Evolutionary conservation across 2,797 vertebrate genomes (phyloP), one percentile per base, ranked within the genome.

Genomic region (Siniperca scherzeri): DNA sequence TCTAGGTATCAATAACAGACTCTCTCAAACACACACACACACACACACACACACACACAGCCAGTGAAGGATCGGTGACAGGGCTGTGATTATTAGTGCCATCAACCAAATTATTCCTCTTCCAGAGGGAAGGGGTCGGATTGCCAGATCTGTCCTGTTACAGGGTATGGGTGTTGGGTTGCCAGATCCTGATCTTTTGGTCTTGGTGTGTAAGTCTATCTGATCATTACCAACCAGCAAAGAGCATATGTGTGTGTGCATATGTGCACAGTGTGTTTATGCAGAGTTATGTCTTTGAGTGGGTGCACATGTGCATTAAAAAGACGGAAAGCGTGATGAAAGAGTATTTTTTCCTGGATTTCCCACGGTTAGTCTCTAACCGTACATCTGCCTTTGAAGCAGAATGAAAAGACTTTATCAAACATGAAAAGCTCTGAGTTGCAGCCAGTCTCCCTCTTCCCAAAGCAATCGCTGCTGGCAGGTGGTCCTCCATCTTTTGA

Each of bases 31-130:
- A 69, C 72, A 80, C 78, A 90, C 70, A 80, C 78, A 90, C 70
- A 44, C 40, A 81, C 75, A 59, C 57, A 74, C 68, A 68, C 64
- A 69, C 72, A 80, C 78, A 90, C 70, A 77, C 5, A 83, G 75
- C 61, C 75, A 82, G 75, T 14, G 55, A 81, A 57, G 91, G 93
- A 95, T 94, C 92, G 1, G 85, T 94, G 88, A 93, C 94, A 93
- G 81, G 84, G 88, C 92, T 93, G 90, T 93, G 93, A 95, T 95
- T 95, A 94, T 94, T 91, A 93, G 92, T 88, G 87, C 93, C 92
- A 94, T 94, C 94, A 93, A 93, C 87, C 93, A 92, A 95, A 94
- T 94, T 92, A 94, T 95, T 92, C 80, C 85, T 92, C 89, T 92
- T 93, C 82, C 79, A 83, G 44, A 80, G 70, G 79, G 83, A 92